Evolutionary conservation across 2,113 vertebrate species (phyloP).

Genomic region (Oreochromis spilurus): DNA sequence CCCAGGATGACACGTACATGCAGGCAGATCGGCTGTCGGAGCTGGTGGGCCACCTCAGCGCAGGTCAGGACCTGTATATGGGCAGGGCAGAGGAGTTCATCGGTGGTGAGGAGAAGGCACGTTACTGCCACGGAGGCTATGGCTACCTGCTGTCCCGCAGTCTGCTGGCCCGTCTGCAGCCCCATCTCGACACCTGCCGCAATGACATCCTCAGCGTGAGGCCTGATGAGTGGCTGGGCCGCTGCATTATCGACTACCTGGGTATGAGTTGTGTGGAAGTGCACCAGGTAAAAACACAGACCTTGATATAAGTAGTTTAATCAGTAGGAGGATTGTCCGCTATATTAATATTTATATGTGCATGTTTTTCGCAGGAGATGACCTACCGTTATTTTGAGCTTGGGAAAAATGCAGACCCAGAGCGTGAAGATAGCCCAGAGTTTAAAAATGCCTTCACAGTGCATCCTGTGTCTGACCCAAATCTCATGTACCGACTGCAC

Average conservation of each 20-base stretch:
- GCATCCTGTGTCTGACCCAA: constrained; percentile 85
- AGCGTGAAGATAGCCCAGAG: constrained; percentile 81
- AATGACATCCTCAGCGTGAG: constrained; percentile 94
- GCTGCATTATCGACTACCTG: constrained; percentile 93
- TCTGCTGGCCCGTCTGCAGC: constrained; percentile 83
- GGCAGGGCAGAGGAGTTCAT: constrained; percentile 93
- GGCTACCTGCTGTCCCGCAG: constrained; percentile 92
- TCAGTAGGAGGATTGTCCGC: neutral
- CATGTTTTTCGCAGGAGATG: constrained; percentile 76
- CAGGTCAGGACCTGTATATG: constrained; percentile 88
- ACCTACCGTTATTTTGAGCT: constrained; percentile 86
- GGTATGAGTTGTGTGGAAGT: constrained; percentile 85
- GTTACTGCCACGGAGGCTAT: constrained; percentile 92
- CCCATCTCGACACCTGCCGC: constrained; percentile 86
- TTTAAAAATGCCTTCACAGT: constrained; percentile 85
- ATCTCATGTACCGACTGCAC: constrained; percentile 92
- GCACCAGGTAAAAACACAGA: constrained; percentile 78
- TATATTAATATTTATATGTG: neutral
- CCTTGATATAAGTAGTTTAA: neutral
- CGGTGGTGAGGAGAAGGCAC: constrained; percentile 84
- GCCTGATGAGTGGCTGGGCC: constrained; percentile 95
- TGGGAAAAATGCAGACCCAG: constrained; percentile 86
- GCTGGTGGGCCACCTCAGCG: constrained; percentile 85
- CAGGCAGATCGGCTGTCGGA: constrained; percentile 84
- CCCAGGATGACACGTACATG: constrained; percentile 91